phyloP scores from a whole-genome alignment of 1,140 invertebrate species.

The Drosophila miranda region DNA sequence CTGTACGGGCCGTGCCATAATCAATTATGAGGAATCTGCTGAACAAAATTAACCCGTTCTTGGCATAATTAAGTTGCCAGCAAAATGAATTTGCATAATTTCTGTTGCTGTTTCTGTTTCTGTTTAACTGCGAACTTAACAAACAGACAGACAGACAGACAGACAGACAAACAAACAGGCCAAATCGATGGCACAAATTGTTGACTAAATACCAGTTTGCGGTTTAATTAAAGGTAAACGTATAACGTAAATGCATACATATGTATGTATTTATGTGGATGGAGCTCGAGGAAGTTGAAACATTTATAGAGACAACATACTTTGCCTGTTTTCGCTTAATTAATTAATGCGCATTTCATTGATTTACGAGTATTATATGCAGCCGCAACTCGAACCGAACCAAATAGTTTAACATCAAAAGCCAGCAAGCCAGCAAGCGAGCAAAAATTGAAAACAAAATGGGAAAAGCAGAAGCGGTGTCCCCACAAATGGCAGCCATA shows the following conservation, averaged over 20 bases:
- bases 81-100: slow-evolving; percentile 57
- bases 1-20: slow-evolving; percentile 35
- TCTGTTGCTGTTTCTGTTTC: slow-evolving; percentile 27
- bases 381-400: slow-evolving; percentile 19
- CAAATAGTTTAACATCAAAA: slow-evolving; percentile 36
- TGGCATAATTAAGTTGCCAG: slow-evolving; percentile 59
- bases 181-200: slow-evolving; percentile 46
- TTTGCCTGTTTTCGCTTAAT: slow-evolving; percentile 48
- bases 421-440: not conserved
- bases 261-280: slow-evolving; percentile 34
- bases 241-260: slow-evolving; percentile 10
- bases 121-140: slow-evolving; percentile 18
- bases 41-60: slow-evolving; percentile 58
- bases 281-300: slow-evolving; percentile 46
- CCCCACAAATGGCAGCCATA: slow-evolving; percentile 20
- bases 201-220: slow-evolving; percentile 64
- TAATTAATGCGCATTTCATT: slow-evolving; percentile 79
- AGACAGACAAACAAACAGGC: not conserved
- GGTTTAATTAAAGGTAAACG: slow-evolving; percentile 64
- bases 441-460: not conserved
- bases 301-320: slow-evolving; percentile 47
- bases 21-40: slow-evolving; percentile 22
- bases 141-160: slow-evolving; percentile 30
- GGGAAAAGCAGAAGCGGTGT: not conserved
- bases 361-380: slow-evolving; percentile 44